Conservation (phyloP, 2,888 invertebrate genomes). For the Tetrapedia diversipes region DNA sequence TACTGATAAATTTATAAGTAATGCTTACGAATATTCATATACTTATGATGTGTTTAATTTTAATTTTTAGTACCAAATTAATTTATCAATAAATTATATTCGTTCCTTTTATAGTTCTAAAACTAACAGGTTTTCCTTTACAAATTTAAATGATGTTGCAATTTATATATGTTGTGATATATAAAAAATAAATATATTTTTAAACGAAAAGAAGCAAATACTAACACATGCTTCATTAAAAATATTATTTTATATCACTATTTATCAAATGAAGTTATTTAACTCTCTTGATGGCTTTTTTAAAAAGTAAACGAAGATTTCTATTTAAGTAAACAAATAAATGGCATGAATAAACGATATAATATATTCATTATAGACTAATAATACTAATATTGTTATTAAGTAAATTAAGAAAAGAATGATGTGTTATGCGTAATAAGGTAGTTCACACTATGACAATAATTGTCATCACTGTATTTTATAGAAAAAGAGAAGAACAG, state of each 20-base stretch:
- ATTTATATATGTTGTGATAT: not conserved
- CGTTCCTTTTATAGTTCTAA: not conserved
- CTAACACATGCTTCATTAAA: not conserved
- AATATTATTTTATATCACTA: not conserved
- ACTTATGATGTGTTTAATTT: not conserved
- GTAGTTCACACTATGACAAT: conserved; percentile 31
- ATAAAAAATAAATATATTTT: not conserved
- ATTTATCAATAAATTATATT: not conserved
- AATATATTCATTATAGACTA: not conserved
- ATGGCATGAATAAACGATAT: not conserved
- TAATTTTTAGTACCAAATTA: not conserved
- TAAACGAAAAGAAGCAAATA: not conserved
- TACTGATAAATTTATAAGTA: not conserved
- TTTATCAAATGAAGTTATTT: not conserved
- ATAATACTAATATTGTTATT: not conserved
- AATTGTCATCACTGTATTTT: conserved; percentile 52
- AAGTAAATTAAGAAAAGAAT: not conserved
- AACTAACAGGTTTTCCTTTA: not conserved
- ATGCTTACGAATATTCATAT: not conserved
- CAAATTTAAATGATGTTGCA: not conserved
- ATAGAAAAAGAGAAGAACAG: conserved; percentile 31
- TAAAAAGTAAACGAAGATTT: not conserved
- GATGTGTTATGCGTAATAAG: not conserved
- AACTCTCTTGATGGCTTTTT: not conserved
- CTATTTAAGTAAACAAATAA: not conserved